Evolutionary conservation across 2,797 vertebrate genomes (phyloP).

Genomic region (Gila robusta): DNA sequence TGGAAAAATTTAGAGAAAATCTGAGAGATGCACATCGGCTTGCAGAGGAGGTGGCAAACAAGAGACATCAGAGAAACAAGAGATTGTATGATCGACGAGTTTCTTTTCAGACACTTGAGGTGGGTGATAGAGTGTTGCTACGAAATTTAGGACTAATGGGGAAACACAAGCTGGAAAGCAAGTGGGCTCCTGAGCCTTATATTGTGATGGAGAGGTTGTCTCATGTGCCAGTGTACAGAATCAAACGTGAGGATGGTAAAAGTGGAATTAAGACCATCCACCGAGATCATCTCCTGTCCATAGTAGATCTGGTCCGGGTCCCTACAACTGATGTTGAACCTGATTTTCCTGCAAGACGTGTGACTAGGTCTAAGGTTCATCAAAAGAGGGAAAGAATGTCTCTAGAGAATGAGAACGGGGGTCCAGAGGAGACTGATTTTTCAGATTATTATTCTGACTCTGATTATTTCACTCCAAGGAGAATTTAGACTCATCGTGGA

Average conservation of each 20-base stretch:
- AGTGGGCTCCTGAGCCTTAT: background rate
- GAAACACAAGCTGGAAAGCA: conserved; percentile 10
- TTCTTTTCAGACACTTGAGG: background rate
- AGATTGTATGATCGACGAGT: background rate
- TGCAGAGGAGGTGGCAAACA: background rate
- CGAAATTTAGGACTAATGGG: background rate
- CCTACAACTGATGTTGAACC: too few relatives aligned
- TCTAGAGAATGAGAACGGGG: too few relatives aligned
- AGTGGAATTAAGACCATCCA: background rate
- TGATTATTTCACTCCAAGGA: too few relatives aligned
- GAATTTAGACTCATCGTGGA: too few relatives aligned
- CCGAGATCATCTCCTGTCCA: too few relatives aligned
- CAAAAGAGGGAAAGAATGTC: too few relatives aligned
- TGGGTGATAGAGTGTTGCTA: background rate
- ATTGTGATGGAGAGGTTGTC: background rate
- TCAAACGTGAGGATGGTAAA: conserved; percentile 8
- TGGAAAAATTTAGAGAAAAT: background rate
- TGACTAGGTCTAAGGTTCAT: too few relatives aligned
- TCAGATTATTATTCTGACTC: too few relatives aligned
- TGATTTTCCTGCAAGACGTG: too few relatives aligned
- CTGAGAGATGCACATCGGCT: background rate
- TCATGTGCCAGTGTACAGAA: conserved; percentile 5
- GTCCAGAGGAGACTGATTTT: too few relatives aligned
- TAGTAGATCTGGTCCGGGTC: too few relatives aligned
- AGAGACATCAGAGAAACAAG: conserved; percentile 1